Base-by-base conservation (phyloP, 2,888 invertebrate genomes). In the Apodemia zela region DNA sequence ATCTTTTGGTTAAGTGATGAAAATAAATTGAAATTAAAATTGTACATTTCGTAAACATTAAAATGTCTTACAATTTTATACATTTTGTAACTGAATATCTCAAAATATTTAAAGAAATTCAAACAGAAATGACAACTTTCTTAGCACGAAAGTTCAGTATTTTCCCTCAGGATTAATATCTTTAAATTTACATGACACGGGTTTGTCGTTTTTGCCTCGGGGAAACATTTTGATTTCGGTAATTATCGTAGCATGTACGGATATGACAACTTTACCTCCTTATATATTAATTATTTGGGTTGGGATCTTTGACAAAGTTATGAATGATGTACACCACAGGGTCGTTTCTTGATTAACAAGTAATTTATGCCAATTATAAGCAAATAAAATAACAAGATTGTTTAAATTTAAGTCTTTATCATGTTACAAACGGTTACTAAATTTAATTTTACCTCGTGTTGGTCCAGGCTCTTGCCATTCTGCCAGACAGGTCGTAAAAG, bases 151-250 rank as follows among this genome's bases (percentile, higher is more conserved):
- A 61, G 54, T 61, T 51, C 10, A 51, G 49, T 33, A 54, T 38
- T 51, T 38, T 61, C 61, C 49, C 61, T 8, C 8, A 51, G 54
- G 51, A 38, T 18, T 54, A 29, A 61, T 25, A 61, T 42, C 42
- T 42, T 42, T 42, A 42, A 42, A 42, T 42, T 42, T 42, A 42
- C 42, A 42, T 42, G 42, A 51, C 35, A 61, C 17, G 54, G 38
- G 38, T 35, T 38, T 49, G 29, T 35, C 35, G 21, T 61, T 15
- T 35, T 35, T 18, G 38, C 61, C 54, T 21, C n/a, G n/a, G 61
- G 38, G 61, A 61, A 51, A 51, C 54, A 51, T 61, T 61, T 38
- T 51, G 49, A 35, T 33, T 61, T 29, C 38, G 54, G 35, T 61
- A 61, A 61, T 61, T 61, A 61, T 61, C 15, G 21, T 38, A 11